phyloP scores from a whole-genome alignment of 1,140 invertebrate species.

The Diorhabda carinulata region DNA sequence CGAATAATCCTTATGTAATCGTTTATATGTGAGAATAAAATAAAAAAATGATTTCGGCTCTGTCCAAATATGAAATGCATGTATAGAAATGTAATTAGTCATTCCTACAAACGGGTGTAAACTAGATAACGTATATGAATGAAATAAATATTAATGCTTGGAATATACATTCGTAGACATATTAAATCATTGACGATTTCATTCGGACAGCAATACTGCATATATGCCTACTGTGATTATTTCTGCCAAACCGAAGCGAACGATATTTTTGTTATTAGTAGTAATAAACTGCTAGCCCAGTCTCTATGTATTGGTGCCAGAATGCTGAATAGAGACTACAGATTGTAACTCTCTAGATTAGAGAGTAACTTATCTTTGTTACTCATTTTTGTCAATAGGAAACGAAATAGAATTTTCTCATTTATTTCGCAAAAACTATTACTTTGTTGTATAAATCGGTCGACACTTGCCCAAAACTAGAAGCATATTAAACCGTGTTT shows the following conservation, averaged over 20 bases:
- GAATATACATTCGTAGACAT: background rate
- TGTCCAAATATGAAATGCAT: too few relatives aligned
- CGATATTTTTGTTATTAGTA: background rate
- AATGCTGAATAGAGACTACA: background rate
- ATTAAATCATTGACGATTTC: conserved; percentile 2
- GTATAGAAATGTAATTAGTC: too few relatives aligned
- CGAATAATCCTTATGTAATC: too few relatives aligned
- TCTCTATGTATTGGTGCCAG: background rate
- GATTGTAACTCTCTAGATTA: background rate
- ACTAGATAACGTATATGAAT: background rate
- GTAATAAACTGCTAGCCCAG: background rate
- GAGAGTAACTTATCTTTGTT: too few relatives aligned
- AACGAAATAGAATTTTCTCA: too few relatives aligned
- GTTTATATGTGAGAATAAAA: too few relatives aligned
- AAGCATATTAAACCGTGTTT: too few relatives aligned
- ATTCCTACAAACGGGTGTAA: background rate
- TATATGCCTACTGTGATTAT: background rate
- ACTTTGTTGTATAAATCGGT: too few relatives aligned
- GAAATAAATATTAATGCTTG: background rate
- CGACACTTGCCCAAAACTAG: too few relatives aligned
- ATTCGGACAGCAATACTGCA: background rate
- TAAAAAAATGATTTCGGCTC: too few relatives aligned
- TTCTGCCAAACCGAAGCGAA: background rate
- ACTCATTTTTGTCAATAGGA: too few relatives aligned
- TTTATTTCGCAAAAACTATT: too few relatives aligned